Percentiles rank a stretch among this genome's conserved stretches.
phyloP scores from a whole-genome alignment of 2,113 vertebrate genomes.

The Tor tambroides region DNA sequence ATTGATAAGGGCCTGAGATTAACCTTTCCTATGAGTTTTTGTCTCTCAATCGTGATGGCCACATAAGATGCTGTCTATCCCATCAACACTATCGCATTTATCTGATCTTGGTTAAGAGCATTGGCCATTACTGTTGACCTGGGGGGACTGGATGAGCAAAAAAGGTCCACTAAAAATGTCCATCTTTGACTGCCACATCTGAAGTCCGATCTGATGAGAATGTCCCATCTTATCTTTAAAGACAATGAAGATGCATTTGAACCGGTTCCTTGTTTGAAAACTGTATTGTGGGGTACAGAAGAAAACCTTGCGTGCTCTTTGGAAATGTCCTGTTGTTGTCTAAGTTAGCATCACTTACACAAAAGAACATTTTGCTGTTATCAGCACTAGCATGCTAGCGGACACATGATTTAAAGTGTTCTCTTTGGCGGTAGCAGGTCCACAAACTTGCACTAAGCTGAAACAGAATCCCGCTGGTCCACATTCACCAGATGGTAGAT shows the following conservation, averaged over 20 bases:
- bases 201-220: constrained; percentile 54
- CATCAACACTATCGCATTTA: constrained; percentile 62
- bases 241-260: constrained; percentile 57
- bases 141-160: constrained; percentile 70
- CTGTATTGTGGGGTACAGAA: constrained; percentile 47
- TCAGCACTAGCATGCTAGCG: constrained; percentile 33
- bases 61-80: constrained; percentile 68
- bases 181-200: constrained; percentile 58
- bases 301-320: constrained; percentile 56
- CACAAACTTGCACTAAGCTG: constrained; percentile 2
- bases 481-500: neutral
- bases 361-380: constrained; percentile 42
- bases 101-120: constrained; percentile 69
- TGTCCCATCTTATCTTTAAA: constrained; percentile 59
- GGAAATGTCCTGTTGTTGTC: constrained; percentile 47
- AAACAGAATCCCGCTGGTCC: constrained; percentile 13
- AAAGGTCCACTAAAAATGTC: constrained; percentile 61
- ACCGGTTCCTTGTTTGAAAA: constrained; percentile 47
- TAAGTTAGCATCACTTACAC: constrained; percentile 51
- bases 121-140: constrained; percentile 68
- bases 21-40: constrained; percentile 54
- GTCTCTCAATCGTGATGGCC: constrained; percentile 63
- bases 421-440: neutral
- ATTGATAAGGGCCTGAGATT: constrained; percentile 61
- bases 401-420: constrained; percentile 31